Evolutionary conservation across 2,113 vertebrate species (phyloP), one percentile per base, ranked within the genome.

Genomic region (Cavia porcellus): DNA sequence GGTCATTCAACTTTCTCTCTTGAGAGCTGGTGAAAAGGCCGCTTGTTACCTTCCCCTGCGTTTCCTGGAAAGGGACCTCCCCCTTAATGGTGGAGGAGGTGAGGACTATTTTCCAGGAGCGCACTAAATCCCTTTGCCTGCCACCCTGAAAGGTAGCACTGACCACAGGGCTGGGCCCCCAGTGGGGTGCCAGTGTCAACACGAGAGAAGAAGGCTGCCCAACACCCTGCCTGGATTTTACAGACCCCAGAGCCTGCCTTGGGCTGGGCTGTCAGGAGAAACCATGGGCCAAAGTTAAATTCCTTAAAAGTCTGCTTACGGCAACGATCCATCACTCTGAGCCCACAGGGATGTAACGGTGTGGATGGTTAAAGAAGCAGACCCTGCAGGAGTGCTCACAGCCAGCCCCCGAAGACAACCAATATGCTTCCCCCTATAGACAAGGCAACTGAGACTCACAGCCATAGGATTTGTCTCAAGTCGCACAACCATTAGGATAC

Each of bases 31-130:
- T 1, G 3, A 35, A 55, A 24, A 90, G 64, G 72, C 42, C n/a
- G 7, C 17, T 0, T 14, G 77, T 2, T 94, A 55, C 72, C 61
- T 32, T 61, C 14, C 6, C 89, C 93, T 5, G 45, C 4, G 38
- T 55, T 92, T 95, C 93, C 93, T 84, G 30, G 30, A 90, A 70
- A 92, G 52, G 52, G n/a, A 42, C 28, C 3, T 87, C 55, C 75
- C 57, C 35, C 64, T 86, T 47, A 4, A 10, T 17, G 17, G 66
- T 25, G 45, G 68, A 47, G 17, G 35, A 81, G 64, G 50, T 3
- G 2, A 77, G 42, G 72, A 28, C 42, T 2, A 1, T 59, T 90
- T 79, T 75, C 90, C 14, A 11, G 38, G 79, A 62, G 2, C 0
- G 4, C 90, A 77, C 64, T 61, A 64, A 75, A 35, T 45, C 50